A percentile compares a stretch with the other conserved stretches of the same genome.
Conservation (phyloP, 2,113 vertebrate genomes). For the Carassius gibelio region DNA sequence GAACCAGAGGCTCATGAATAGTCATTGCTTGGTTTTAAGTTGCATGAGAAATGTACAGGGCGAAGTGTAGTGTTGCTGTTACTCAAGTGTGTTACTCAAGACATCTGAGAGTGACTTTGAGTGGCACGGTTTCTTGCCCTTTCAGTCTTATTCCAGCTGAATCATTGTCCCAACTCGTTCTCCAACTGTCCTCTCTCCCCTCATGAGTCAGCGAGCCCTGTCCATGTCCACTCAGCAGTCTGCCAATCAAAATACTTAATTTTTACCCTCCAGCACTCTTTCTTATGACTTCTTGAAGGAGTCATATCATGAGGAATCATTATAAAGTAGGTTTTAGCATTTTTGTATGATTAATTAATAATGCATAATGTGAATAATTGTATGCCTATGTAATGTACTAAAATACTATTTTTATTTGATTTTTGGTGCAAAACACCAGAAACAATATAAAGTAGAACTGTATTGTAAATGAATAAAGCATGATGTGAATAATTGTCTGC, state of each 20-base stretch:
- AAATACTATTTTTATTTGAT: no score
- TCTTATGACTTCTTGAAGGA: neutral
- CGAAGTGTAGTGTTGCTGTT: neutral
- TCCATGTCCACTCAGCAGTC: slow-evolving; percentile 59
- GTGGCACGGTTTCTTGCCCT: slow-evolving; percentile 60
- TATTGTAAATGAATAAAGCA: neutral
- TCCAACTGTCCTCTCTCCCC: slow-evolving; percentile 48
- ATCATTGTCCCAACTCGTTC: slow-evolving; percentile 59
- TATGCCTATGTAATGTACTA: no score
- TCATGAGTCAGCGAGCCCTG: slow-evolving; percentile 51
- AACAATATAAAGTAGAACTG: no score
- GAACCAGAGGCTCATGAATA: slow-evolving; percentile 25
- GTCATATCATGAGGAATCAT: neutral
- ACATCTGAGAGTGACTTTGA: slow-evolving; percentile 58
- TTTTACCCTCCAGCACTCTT: neutral
- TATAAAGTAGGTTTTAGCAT: no score
- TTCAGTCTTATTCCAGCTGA: slow-evolving; percentile 61
- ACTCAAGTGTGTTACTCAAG: slow-evolving; percentile 28
- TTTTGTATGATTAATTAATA: no score
- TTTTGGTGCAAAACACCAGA: neutral
- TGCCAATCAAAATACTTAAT: slow-evolving; percentile 30
- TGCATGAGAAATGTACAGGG: neutral
- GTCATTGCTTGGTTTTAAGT: neutral
- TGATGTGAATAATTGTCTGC: neutral
- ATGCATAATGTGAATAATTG: no score